Percentiles rank a stretch among this genome's conserved stretches.
phyloP scores from a whole-genome alignment of 2,113 vertebrate genomes.

The Podarcis raffonei region DNA sequence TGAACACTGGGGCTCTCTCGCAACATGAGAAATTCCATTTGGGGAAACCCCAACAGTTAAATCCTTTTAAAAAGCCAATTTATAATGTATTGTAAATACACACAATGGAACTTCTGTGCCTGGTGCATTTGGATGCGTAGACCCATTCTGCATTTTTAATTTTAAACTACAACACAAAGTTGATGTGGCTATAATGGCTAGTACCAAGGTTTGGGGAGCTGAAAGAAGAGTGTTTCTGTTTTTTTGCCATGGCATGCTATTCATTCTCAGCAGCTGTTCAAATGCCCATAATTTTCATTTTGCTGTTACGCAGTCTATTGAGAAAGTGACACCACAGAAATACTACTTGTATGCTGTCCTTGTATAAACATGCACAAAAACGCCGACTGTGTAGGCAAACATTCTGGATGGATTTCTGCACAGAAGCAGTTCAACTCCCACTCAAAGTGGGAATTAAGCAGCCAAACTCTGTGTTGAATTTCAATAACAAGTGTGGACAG shows the following conservation, averaged over 20 bases:
- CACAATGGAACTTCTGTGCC: too few relatives aligned
- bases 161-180: background rate
- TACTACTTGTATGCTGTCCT: too few relatives aligned
- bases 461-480: too few relatives aligned
- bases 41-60: background rate
- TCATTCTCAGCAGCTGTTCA: background rate
- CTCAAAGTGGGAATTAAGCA: background rate
- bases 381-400: too few relatives aligned
- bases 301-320: background rate
- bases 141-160: too few relatives aligned
- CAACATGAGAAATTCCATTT: background rate
- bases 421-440: background rate
- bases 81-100: background rate
- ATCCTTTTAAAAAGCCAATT: background rate
- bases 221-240: background rate
- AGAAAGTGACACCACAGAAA: background rate
- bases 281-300: background rate
- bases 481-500: too few relatives aligned
- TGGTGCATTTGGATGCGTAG: too few relatives aligned
- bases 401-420: background rate
- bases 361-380: too few relatives aligned
- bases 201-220: background rate
- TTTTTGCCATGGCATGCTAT: background rate
- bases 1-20: background rate
- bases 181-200: background rate